Percentiles rank a stretch among this genome's conserved stretches.
Conservation (phyloP, 2,113 vertebrate genomes). For the Sitta europaea region DNA sequence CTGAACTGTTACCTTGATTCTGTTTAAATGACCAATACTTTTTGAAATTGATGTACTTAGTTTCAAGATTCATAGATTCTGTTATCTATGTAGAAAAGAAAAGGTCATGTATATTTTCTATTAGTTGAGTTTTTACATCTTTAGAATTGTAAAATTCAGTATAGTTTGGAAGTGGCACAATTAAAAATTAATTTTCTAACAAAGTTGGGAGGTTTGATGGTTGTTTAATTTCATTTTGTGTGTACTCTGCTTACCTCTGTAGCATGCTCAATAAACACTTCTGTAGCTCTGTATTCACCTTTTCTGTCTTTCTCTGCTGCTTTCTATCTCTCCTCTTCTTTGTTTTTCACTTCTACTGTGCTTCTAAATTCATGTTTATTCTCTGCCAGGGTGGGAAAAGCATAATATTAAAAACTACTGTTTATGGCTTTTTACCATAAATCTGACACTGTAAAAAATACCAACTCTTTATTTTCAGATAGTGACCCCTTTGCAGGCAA, state of each 20-base stretch:
- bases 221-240: slow-evolving; percentile 86
- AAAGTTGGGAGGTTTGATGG: slow-evolving; percentile 85
- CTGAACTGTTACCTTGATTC: slow-evolving; percentile 76
- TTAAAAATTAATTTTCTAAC: slow-evolving; percentile 93
- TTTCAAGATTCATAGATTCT: slow-evolving; percentile 80
- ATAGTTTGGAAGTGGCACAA: slow-evolving; percentile 90
- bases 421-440: slow-evolving; percentile 67
- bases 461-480: slow-evolving; percentile 47
- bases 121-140: slow-evolving; percentile 89
- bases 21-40: slow-evolving; percentile 84
- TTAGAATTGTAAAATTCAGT: slow-evolving; percentile 89
- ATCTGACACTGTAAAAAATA: slow-evolving; percentile 69
- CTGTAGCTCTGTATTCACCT: slow-evolving; percentile 89
- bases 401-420: slow-evolving; percentile 46
- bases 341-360: slow-evolving; percentile 81
- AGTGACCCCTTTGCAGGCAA: slow-evolving; percentile 62
- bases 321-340: slow-evolving; percentile 77
- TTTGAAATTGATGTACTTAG: slow-evolving; percentile 82
- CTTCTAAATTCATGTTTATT: slow-evolving; percentile 81
- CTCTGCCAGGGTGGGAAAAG: slow-evolving; percentile 81
- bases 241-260: slow-evolving; percentile 93
- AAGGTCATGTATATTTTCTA: slow-evolving; percentile 87
- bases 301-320: slow-evolving; percentile 85
- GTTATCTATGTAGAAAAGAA: slow-evolving; percentile 79
- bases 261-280: slow-evolving; percentile 99